Percentiles rank a stretch among this genome's conserved stretches.
These are phyloP conservation scores for Sciurus vulgaris DNA, from an alignment of 2,797 vertebrate species.

Conservation along the genomic window DNA sequence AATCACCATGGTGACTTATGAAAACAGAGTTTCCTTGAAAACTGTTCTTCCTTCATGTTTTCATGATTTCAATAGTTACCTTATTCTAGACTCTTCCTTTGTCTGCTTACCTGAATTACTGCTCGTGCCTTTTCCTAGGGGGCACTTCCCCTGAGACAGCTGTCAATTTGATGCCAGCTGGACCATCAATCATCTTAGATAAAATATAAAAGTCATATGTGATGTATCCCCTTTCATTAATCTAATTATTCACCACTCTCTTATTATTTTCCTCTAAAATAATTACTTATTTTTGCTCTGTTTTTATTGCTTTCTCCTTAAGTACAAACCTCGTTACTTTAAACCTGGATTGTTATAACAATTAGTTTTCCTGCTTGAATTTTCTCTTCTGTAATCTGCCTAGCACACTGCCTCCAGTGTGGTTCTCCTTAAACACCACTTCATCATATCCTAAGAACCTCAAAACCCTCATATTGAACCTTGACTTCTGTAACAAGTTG, in stretches of 20 bases:
- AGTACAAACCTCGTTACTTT: not conserved
- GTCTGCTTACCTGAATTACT: not conserved
- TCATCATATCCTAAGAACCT: not conserved
- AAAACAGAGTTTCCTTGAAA: not conserved
- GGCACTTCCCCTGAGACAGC: not conserved
- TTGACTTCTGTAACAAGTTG: not conserved
- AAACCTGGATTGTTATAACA: not conserved
- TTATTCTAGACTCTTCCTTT: not conserved
- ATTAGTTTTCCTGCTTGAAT: not conserved
- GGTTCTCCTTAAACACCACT: not conserved
- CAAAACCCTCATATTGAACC: not conserved
- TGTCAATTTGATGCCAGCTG: not conserved
- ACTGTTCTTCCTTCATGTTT: not conserved
- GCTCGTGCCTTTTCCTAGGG: not conserved
- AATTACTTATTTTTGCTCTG: not conserved
- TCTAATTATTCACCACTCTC: not conserved
- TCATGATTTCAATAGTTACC: not conserved
- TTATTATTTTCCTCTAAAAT: not conserved
- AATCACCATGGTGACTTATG: not conserved
- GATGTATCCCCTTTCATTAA: not conserved
- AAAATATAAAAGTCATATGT: slow-evolving; percentile 13
- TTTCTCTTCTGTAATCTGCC: not conserved
- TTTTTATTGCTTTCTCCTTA: slow-evolving; percentile 34
- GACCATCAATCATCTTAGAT: not conserved
- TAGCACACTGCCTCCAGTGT: not conserved